Evolutionary conservation across 2,888 invertebrate genomes (phyloP).

Genomic region (Apodemia zela): DNA sequence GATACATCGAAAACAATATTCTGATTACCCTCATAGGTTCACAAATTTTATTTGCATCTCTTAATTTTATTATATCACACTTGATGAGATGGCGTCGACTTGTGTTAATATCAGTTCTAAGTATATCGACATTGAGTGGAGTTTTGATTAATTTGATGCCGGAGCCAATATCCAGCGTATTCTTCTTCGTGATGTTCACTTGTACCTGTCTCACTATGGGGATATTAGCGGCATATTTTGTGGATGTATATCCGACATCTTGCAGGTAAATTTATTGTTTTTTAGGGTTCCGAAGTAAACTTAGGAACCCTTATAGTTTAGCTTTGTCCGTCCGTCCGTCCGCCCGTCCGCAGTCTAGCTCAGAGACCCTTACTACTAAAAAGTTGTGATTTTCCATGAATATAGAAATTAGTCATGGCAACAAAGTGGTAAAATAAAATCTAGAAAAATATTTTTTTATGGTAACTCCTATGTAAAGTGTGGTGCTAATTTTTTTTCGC

Average conservation of each 20-base stretch:
- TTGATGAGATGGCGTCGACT: slow-evolving; percentile 77
- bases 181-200: slow-evolving; percentile 63
- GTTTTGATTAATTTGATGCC: slow-evolving; percentile 59
- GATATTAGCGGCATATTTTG: slow-evolving; percentile 66
- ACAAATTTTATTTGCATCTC: slow-evolving; percentile 80
- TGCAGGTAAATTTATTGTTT: too few relatives aligned
- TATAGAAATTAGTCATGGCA: too few relatives aligned
- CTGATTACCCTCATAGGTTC: slow-evolving; percentile 83
- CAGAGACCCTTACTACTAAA: too few relatives aligned
- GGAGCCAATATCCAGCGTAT: slow-evolving; percentile 62
- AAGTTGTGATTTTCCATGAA: too few relatives aligned
- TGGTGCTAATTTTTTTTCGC: too few relatives aligned
- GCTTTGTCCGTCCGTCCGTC: too few relatives aligned
- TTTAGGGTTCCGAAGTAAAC: too few relatives aligned
- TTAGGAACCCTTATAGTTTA: too few relatives aligned
- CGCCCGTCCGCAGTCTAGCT: too few relatives aligned
- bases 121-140: slow-evolving; percentile 78
- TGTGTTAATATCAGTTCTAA: slow-evolving; percentile 66
- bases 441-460: too few relatives aligned
- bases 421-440: too few relatives aligned
- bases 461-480: too few relatives aligned
- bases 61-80: slow-evolving; percentile 79
- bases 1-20: slow-evolving; percentile 78
- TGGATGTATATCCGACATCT: slow-evolving; percentile 67
- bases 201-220: slow-evolving; percentile 71